phyloP scores from a whole-genome alignment of 1,140 invertebrate genomes.

The Drosophila parabipectinata region DNA sequence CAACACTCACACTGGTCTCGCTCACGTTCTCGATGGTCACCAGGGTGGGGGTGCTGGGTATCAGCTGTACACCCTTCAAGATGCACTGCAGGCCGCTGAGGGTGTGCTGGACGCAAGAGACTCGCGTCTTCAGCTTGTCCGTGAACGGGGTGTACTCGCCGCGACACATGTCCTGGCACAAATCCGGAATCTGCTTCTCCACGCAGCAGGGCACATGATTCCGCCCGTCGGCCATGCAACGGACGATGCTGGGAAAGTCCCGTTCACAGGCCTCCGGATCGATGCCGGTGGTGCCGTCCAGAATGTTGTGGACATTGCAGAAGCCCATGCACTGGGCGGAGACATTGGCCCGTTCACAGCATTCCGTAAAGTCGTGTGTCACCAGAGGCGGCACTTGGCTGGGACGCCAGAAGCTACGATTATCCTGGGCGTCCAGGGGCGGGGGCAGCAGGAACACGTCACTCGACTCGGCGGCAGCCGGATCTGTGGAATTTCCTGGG shows the following conservation, averaged over 20 bases:
- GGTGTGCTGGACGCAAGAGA: slow-evolving; percentile 92
- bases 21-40: slow-evolving; percentile 89
- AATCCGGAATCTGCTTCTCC: slow-evolving; percentile 90
- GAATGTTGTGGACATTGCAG: slow-evolving; percentile 92
- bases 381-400: slow-evolving; percentile 71
- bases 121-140: slow-evolving; percentile 92
- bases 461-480: slow-evolving; percentile 84
- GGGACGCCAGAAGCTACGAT: slow-evolving; percentile 77
- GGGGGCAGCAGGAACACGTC: slow-evolving; percentile 84
- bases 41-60: slow-evolving; percentile 89
- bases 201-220: slow-evolving; percentile 94
- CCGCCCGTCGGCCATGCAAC: slow-evolving; percentile 90
- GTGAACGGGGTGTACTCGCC: slow-evolving; percentile 93
- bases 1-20: slow-evolving; percentile 88
- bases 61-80: slow-evolving; percentile 90
- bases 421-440: slow-evolving; percentile 81
- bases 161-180: slow-evolving; percentile 93
- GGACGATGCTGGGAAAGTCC: slow-evolving; percentile 91
- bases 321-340: slow-evolving; percentile 89
- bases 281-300: slow-evolving; percentile 90
- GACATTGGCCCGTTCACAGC: slow-evolving; percentile 89
- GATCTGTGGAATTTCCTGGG: slow-evolving; percentile 45
- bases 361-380: slow-evolving; percentile 90
- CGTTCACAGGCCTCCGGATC: slow-evolving; percentile 91
- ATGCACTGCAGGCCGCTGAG: slow-evolving; percentile 92